phyloP scores from a whole-genome alignment of 2,797 vertebrate genomes.

The Poeciliopsis presidionis region DNA sequence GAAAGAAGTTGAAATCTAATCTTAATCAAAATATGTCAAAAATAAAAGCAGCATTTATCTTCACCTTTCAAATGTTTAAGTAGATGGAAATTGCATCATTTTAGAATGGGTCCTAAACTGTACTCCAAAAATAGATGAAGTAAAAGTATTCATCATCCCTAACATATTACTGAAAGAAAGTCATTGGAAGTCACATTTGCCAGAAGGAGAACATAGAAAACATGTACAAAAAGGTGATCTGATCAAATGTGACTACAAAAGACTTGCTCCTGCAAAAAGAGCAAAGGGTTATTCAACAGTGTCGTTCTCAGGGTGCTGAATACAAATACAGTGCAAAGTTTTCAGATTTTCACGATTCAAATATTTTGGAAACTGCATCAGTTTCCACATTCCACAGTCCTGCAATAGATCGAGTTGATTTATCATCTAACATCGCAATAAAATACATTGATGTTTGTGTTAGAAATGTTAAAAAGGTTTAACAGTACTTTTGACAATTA shows the following conservation, averaged over 20 bases:
- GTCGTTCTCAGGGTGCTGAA: neutral
- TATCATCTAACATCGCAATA: neutral
- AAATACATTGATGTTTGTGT: neutral
- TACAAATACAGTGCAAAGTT: neutral
- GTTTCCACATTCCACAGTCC: neutral
- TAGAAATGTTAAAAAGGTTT: neutral
- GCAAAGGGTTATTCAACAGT: neutral
- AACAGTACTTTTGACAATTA: neutral
- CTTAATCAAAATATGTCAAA: constrained; percentile 14
- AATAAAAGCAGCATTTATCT: constrained; percentile 27
- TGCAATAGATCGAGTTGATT: neutral
- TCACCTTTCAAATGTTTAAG: constrained; percentile 11
- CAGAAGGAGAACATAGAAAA: neutral
- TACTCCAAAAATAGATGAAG: neutral
- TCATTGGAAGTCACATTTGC: neutral
- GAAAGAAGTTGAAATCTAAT: constrained; percentile 11
- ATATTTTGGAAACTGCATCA: neutral
- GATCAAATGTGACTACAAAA: neutral
- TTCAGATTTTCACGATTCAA: neutral
- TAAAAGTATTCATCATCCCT: neutral
- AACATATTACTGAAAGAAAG: neutral
- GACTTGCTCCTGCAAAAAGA: neutral
- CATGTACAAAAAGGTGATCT: neutral
- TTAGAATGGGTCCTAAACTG: constrained; percentile 11
- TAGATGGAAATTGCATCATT: constrained; percentile 11